These are phyloP conservation scores for Drosophila melanocephala DNA, from an alignment of 2,888 invertebrate genomes.

Conservation along the genomic window DNA sequence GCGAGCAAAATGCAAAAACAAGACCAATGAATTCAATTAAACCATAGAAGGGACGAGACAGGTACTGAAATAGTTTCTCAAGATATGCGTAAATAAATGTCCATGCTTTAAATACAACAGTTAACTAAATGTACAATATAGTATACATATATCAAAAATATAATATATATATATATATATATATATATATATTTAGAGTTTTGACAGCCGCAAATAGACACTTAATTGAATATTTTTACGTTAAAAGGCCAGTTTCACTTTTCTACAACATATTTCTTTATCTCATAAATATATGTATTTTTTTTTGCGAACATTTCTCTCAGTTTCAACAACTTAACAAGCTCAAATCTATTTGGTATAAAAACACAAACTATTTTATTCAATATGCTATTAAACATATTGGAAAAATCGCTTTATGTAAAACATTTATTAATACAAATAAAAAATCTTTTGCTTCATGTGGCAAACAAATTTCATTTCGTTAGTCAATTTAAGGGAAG, in stretches of 20 bases:
- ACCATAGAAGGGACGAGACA: constrained; percentile 44
- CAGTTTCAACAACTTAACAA: constrained; percentile 15
- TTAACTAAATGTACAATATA: constrained; percentile 78
- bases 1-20: constrained; percentile 12
- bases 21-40: constrained; percentile 54
- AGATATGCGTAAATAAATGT: constrained; percentile 48
- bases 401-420: constrained; percentile 67
- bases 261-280: constrained; percentile 18
- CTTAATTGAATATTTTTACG: constrained; percentile 13
- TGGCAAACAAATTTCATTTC: constrained; percentile 59
- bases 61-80: constrained; percentile 4
- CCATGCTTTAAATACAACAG: constrained; percentile 74
- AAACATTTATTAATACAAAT: constrained; percentile 75
- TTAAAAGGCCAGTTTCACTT: constrained; percentile 7
- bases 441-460: constrained; percentile 54
- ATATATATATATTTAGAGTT: constrained; percentile 14
- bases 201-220: constrained; percentile 20
- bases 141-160: constrained; percentile 23
- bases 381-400: constrained; percentile 49
- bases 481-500: constrained; percentile 45
- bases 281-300: not conserved
- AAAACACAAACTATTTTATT: constrained; percentile 34
- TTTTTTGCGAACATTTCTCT: constrained; percentile 1
- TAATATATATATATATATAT: constrained; percentile 6
- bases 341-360: constrained; percentile 46